Base-by-base conservation (phyloP, 2,113 vertebrate genomes). In the Dicentrarchus labrax region DNA sequence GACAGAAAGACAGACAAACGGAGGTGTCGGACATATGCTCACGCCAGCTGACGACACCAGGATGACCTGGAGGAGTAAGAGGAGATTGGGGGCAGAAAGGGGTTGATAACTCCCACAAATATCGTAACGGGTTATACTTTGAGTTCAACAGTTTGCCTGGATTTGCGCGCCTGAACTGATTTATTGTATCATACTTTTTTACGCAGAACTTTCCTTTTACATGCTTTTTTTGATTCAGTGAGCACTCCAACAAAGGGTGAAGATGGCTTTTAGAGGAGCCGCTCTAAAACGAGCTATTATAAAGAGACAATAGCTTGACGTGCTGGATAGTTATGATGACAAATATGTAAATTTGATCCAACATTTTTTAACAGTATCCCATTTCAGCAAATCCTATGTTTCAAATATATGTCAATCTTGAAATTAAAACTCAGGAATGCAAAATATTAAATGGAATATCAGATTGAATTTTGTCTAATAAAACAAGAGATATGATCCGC, bases 21-120 rank as follows among this genome's bases (percentile, higher is more conserved):
- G 89, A 81, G 61, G 86, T 92, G 87, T 91, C 61, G 85, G 93
- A 92, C 92, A 93, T 89, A 94, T 93, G 93, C 90, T 91, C 78
- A 19, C 72, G 66, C 86, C 88, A 93, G 92, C 91, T 92, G 92
- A 93, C 13, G 85, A 91, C 91, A 92, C 84, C 57, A 4, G 72
- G 68, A 78, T 93, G 91, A 93, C 91, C 88, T 51, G 73, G 57
- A 91, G 86, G 76, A 86, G 88, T 91, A 89, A 90, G 84, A 57
- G 89, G 84, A 89, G 92, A 85, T 70, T n/a, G 72, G 89, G 90
- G 90, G 86, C 74, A 87, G 73, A 87, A 38, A 72, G 74, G 82
- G 76, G 82, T 84, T 83, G 86, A 88, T 91, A 88, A 92, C 89
- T 93, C 90, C 86, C 88, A 89, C 86, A 88, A 93, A 91, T 86